phyloP scores from a whole-genome alignment of 1,140 invertebrate genomes.

The Acyrthosiphon pisum region DNA sequence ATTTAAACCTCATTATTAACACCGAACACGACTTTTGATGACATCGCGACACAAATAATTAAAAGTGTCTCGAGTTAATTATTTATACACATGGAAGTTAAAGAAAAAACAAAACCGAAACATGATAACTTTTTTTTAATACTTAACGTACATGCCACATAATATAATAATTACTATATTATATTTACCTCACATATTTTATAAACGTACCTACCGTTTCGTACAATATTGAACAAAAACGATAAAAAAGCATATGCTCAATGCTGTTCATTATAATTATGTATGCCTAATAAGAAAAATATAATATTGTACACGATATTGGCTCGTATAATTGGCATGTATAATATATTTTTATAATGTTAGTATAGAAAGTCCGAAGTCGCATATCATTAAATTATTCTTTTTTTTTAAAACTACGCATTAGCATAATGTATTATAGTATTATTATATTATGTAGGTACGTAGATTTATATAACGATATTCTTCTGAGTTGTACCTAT shows the following conservation, averaged over 20 bases:
- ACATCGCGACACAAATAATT: neutral
- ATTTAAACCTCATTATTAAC: constrained; percentile 1
- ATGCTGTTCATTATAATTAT: neutral
- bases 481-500: neutral
- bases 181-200: neutral
- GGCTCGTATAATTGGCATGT: neutral
- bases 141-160: no score
- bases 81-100: neutral
- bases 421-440: neutral
- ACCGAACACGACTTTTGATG: neutral
- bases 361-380: neutral
- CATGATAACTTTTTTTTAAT: neutral
- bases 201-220: neutral
- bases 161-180: neutral
- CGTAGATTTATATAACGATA: constrained; percentile 10
- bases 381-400: neutral
- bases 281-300: neutral
- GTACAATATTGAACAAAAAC: neutral
- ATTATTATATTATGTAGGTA: neutral
- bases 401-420: neutral
- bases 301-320: neutral
- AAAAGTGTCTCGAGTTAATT: neutral
- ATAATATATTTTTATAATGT: neutral
- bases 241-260: neutral
- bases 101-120: neutral